Percentiles rank a stretch among this genome's conserved stretches.
phyloP scores from a whole-genome alignment of 2,888 invertebrate species.

The Tetragnatha montana region DNA sequence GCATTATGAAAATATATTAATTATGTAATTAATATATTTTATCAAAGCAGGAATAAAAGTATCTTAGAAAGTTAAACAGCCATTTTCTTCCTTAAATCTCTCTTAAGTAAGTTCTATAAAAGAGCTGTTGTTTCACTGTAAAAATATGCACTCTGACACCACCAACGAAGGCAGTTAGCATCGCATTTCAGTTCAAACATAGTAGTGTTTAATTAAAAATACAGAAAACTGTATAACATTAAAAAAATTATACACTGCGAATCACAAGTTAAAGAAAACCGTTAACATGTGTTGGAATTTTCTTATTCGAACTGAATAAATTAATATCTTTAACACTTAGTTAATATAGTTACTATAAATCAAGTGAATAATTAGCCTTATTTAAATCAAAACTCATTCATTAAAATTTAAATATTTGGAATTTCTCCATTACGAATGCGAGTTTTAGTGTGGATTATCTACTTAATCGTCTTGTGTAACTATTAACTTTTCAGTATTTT shows the following conservation, averaged over 20 bases:
- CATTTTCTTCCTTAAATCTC: slow-evolving; percentile 18
- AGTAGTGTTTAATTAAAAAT: neutral
- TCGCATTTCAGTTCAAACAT: neutral
- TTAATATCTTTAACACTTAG: neutral
- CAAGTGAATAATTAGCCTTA: neutral
- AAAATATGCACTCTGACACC: slow-evolving; percentile 22
- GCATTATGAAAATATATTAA: slow-evolving; percentile 53
- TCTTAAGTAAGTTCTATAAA: slow-evolving; percentile 42
- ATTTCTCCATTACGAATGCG: too few relatives aligned
- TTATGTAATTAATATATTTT: slow-evolving; percentile 47
- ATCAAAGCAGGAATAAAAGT: slow-evolving; percentile 46
- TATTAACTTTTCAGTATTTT: too few relatives aligned
- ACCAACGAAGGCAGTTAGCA: neutral
- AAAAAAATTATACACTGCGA: neutral
- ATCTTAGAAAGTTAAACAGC: slow-evolving; percentile 37
- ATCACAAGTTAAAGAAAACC: neutral
- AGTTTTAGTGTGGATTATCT: too few relatives aligned
- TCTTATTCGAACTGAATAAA: neutral
- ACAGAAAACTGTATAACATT: neutral
- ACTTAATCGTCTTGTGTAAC: too few relatives aligned
- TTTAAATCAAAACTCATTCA: neutral
- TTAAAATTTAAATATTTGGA: too few relatives aligned
- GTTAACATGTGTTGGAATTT: neutral
- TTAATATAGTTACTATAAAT: too few relatives aligned
- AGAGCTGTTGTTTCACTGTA: slow-evolving; percentile 24